Conservation (phyloP, 1,140 invertebrate species). For the Epicauta chinensis region DNA sequence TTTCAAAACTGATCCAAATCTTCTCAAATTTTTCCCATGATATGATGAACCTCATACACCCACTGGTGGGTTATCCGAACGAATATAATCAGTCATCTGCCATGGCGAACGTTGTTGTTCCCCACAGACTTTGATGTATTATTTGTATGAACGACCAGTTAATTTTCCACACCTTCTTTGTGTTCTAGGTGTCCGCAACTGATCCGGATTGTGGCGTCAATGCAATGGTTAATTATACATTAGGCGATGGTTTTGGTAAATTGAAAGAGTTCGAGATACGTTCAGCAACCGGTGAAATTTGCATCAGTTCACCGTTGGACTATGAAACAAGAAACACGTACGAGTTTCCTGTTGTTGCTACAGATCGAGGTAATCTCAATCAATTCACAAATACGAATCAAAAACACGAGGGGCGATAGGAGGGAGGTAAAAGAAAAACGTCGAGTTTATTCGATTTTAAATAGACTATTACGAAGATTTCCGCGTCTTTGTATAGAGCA, state of each 20-base stretch:
- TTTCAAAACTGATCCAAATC: too few species aligned
- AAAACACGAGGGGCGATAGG: neutral
- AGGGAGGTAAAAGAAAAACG: too few species aligned
- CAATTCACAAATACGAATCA: constrained; percentile 30
- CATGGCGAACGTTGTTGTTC: constrained; percentile 26
- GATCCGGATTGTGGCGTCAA: constrained; percentile 94
- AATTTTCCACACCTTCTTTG: constrained; percentile 22
- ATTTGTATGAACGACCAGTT: constrained; percentile 29
- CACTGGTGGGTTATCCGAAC: constrained; percentile 24
- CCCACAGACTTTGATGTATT: constrained; percentile 33
- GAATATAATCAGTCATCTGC: constrained; percentile 32
- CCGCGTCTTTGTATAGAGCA: too few species aligned
- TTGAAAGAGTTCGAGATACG: constrained; percentile 71
- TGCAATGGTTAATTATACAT: constrained; percentile 88
- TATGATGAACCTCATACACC: constrained; percentile 30
- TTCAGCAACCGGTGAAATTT: constrained; percentile 81
- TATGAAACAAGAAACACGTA: constrained; percentile 78
- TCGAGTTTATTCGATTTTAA: too few species aligned
- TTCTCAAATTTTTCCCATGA: too few species aligned
- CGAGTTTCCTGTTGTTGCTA: constrained; percentile 91
- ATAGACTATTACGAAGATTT: too few species aligned
- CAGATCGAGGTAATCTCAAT: constrained; percentile 74
- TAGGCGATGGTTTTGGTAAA: constrained; percentile 63
- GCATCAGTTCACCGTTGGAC: constrained; percentile 76
- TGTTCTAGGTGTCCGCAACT: constrained; percentile 79